Base-by-base conservation (phyloP, 2,113 vertebrate genomes). In the Plecotus auritus region DNA sequence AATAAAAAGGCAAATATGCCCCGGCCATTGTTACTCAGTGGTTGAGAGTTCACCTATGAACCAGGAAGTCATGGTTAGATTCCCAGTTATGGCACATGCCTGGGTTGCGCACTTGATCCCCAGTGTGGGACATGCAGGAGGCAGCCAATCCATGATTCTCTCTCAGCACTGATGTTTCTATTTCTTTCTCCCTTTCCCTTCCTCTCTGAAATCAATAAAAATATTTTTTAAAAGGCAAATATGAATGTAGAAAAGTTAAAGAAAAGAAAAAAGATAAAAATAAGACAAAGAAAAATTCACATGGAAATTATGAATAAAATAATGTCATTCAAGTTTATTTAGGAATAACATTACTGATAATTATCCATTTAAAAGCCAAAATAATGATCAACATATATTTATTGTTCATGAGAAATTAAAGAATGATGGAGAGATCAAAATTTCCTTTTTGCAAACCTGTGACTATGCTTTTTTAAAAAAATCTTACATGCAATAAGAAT, bases 221-320 rank as follows among this genome's bases (percentile, higher is more conserved):
- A 59, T 59, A 26, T 26, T 26, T 59, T 47, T 59, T 23, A n/a
- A 72, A 90, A 78, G 17, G 8, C 14, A 95, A 93, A 77, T 59
- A 93, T 66, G 10, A 80, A 84, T 76, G 18, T 80, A 8, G 16
- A 95, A 3, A 78, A 4, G 9, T 66, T 88, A 93, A 89, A 88
- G 69, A 84, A 94, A 84, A 86, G n/a, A 7, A 80, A 64, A 92
- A 23, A 61, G 9, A 35, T 42, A 7, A 90, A 73, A 82, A 40
- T 84, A 45, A 93, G 37, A 64, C 54, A 59, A 76, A 59, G 17
- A 69, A 89, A 94, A 83, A 42, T 88, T 73, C 11, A 74, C 61
- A 45, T 2, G 26, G 10, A 96, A 95, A 86, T 64, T 84, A 89
- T 83, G 28, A 93, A 67, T 85, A 82, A 90, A 91, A 85, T 28